phyloP scores from a whole-genome alignment of 2,888 invertebrate species.

The Macropis europaea region DNA sequence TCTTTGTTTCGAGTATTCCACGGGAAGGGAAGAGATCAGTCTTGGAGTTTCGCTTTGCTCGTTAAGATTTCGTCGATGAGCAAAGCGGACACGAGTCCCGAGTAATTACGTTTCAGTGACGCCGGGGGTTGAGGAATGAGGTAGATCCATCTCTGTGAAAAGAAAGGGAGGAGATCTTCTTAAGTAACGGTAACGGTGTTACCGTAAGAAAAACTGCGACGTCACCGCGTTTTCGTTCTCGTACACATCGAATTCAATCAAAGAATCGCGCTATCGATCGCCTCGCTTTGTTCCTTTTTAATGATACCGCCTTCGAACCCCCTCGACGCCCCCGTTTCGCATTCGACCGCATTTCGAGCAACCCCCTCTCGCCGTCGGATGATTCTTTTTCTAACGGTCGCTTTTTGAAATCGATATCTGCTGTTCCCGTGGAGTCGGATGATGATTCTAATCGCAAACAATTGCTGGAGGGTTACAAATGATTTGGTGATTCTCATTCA shows the following conservation, averaged over 20 bases:
- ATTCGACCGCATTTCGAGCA: no score
- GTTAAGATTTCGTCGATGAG: constrained; percentile 56
- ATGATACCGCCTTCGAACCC: background rate
- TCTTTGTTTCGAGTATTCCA: constrained; percentile 7
- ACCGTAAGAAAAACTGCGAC: constrained; percentile 2
- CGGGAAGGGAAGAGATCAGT: background rate
- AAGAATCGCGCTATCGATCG: constrained; percentile 12
- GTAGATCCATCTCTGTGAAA: constrained; percentile 16
- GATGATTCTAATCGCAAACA: no score
- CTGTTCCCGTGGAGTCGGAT: no score
- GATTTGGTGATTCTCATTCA: no score
- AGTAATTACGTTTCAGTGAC: constrained; percentile 54
- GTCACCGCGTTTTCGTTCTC: constrained; percentile 5
- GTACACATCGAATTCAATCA: constrained; percentile 1
- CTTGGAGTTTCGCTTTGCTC: constrained; percentile 33
- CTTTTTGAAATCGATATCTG: no score
- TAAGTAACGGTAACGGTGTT: constrained; percentile 29
- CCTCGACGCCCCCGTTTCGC: no score
- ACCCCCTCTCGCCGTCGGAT: no score
- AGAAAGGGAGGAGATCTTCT: background rate
- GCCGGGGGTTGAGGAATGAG: constrained; percentile 23
- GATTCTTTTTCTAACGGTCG: no score
- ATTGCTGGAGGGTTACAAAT: no score
- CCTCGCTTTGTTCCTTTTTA: constrained; percentile 6
- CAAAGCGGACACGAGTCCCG: constrained; percentile 44